Percentiles rank a stretch among this genome's conserved stretches.
Conservation (phyloP, 2,797 vertebrate genomes). For the Rallus crepitans region DNA sequence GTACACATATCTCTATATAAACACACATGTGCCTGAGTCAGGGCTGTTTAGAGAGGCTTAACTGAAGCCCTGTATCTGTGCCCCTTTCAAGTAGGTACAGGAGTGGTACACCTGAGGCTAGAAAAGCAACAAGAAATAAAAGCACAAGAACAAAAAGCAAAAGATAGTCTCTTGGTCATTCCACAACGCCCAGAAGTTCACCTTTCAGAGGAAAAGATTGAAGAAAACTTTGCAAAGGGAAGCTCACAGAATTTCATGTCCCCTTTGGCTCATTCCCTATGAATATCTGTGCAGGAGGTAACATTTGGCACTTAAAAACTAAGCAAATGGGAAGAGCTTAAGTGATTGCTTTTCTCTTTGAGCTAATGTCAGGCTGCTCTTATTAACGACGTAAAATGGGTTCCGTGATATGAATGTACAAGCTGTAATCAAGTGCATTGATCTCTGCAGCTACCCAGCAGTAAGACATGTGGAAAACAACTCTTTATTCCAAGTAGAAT, state of each 20-base stretch:
- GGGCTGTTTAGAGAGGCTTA: background rate
- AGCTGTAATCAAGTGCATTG: conserved; percentile 48
- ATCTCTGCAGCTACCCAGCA: background rate
- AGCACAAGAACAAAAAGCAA: background rate
- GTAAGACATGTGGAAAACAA: conserved; percentile 29
- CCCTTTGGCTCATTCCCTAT: background rate
- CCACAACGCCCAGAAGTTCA: background rate
- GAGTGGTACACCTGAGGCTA: background rate
- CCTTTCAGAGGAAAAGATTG: background rate
- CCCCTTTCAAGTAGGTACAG: background rate
- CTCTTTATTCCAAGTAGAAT: background rate
- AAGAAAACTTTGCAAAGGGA: background rate
- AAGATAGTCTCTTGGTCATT: background rate
- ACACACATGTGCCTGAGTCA: accelerated
- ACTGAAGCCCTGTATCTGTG: background rate
- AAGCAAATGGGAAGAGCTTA: conserved; percentile 62
- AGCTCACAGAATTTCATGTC: conserved; percentile 3
- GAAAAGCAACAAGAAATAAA: no score
- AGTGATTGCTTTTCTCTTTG: conserved; percentile 64
- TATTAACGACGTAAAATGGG: conserved; percentile 47
- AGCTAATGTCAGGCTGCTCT: conserved; percentile 51
- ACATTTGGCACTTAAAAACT: conserved; percentile 59
- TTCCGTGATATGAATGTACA: conserved; percentile 58
- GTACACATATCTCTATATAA: background rate
- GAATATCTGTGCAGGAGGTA: conserved; percentile 53